These are phyloP conservation scores for Euwallacea fornicatus DNA, from an alignment of 1,140 invertebrate species.

Conservation along the genomic window DNA sequence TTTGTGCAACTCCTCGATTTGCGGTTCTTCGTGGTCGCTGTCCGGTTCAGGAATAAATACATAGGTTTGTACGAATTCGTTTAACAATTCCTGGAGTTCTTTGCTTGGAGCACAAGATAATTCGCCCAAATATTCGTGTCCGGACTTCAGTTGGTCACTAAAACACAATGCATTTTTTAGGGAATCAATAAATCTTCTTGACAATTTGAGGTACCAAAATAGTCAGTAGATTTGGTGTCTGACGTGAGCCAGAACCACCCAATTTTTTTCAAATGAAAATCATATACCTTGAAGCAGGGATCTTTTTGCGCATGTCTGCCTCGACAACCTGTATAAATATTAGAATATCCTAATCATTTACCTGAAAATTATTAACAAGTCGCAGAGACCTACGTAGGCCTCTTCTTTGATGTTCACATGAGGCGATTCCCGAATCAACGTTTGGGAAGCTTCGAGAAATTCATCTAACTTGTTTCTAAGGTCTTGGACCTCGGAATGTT, in stretches of 20 bases:
- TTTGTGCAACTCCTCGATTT: slow-evolving; percentile 95
- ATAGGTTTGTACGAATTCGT: slow-evolving; percentile 89
- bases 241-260: too few relatives aligned
- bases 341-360: neutral
- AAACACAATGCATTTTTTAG: neutral
- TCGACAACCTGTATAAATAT: too few relatives aligned
- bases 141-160: slow-evolving; percentile 76
- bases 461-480: slow-evolving; percentile 48
- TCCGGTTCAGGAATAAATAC: slow-evolving; percentile 70
- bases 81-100: slow-evolving; percentile 79
- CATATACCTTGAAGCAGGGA: too few relatives aligned
- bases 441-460: slow-evolving; percentile 51
- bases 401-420: slow-evolving; percentile 50
- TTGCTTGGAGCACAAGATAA: slow-evolving; percentile 83
- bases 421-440: slow-evolving; percentile 48
- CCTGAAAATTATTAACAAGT: slow-evolving; percentile 88
- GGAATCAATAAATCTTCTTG: too few relatives aligned
- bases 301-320: too few relatives aligned
- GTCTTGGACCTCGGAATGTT: slow-evolving; percentile 46
- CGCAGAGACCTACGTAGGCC: slow-evolving; percentile 92
- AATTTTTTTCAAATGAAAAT: too few relatives aligned
- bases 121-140: slow-evolving; percentile 63
- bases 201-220: too few relatives aligned
- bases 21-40: slow-evolving; percentile 80
- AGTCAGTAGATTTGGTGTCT: too few relatives aligned